A percentile compares a stretch with the other conserved stretches of the same genome.
These are phyloP conservation scores for Hartigia nigra DNA, from an alignment of 2,888 invertebrate species.

Conservation along the genomic window DNA sequence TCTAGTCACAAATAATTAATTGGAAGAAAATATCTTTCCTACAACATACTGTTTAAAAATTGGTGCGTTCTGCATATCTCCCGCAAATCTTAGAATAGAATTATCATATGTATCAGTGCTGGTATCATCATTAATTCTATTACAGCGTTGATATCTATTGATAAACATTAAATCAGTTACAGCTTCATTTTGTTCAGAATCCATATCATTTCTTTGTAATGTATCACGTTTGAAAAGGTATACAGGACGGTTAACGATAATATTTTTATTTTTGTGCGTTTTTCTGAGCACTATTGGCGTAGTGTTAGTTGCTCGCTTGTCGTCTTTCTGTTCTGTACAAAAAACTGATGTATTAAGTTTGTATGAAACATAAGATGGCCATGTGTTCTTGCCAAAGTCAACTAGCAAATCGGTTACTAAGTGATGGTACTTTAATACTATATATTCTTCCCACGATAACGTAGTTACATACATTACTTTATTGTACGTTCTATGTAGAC, in stretches of 20 bases:
- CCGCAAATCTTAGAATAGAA: constrained; percentile 68
- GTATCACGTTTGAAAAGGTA: constrained; percentile 45
- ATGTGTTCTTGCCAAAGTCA: constrained; percentile 67
- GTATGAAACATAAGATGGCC: constrained; percentile 67
- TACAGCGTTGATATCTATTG: constrained; percentile 50
- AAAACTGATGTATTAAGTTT: constrained; percentile 65
- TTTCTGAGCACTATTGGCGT: constrained; percentile 52
- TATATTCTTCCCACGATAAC: constrained; percentile 75
- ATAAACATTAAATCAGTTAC: constrained; percentile 43
- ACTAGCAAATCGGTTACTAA: constrained; percentile 69
- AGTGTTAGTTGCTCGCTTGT: constrained; percentile 39
- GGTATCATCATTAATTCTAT: constrained; percentile 20
- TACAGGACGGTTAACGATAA: constrained; percentile 34
- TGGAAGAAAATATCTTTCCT: not conserved
- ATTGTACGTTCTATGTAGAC: constrained; percentile 72
- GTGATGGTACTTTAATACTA: constrained; percentile 72
- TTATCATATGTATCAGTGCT: constrained; percentile 63
- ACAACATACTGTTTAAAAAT: constrained; percentile 31
- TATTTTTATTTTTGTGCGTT: constrained; percentile 35
- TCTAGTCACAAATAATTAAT: not conserved
- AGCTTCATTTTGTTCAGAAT: constrained; percentile 25
- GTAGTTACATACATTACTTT: constrained; percentile 66
- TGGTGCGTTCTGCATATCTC: constrained; percentile 62
- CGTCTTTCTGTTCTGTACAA: constrained; percentile 57
- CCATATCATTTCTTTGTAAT: constrained; percentile 29